Percentiles rank a stretch among this genome's conserved stretches.
Evolutionary conservation across 2,888 invertebrate species (phyloP).

Genomic region (Rhagonycha fulva): DNA sequence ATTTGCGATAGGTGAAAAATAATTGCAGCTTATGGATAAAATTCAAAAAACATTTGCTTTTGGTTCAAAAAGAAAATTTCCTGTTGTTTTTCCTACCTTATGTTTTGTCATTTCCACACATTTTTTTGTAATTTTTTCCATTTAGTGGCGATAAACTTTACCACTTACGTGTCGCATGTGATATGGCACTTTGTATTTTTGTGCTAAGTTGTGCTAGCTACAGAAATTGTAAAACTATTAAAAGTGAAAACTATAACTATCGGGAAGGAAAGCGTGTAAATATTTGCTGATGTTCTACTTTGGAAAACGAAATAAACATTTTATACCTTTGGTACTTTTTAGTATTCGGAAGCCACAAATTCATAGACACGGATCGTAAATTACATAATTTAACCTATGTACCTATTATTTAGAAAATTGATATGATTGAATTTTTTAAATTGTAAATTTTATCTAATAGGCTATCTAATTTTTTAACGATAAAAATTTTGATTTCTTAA

Average conservation of each 20-base stretch:
- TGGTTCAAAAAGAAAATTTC: neutral
- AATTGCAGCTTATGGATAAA: no score
- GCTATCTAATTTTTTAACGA: neutral
- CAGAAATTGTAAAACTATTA: neutral
- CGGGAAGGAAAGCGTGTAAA: neutral
- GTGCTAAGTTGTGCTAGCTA: neutral
- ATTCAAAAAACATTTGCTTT: no score
- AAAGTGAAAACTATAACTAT: neutral
- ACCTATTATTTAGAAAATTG: neutral
- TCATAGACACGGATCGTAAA: constrained; percentile 35
- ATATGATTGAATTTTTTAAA: neutral
- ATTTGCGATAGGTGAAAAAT: no score
- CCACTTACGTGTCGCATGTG: neutral
- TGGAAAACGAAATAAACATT: constrained; percentile 34
- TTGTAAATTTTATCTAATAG: neutral
- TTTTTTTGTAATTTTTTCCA: neutral
- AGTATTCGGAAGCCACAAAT: constrained; percentile 39
- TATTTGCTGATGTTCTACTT: neutral
- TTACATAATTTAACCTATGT: neutral
- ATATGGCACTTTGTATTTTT: neutral
- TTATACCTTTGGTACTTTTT: constrained; percentile 37
- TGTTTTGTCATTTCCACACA: neutral
- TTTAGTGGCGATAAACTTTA: neutral
- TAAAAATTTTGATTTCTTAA: neutral
- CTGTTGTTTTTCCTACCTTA: neutral